Conservation (phyloP, 2,113 vertebrate genomes). For the Pangasianodon gigas region DNA sequence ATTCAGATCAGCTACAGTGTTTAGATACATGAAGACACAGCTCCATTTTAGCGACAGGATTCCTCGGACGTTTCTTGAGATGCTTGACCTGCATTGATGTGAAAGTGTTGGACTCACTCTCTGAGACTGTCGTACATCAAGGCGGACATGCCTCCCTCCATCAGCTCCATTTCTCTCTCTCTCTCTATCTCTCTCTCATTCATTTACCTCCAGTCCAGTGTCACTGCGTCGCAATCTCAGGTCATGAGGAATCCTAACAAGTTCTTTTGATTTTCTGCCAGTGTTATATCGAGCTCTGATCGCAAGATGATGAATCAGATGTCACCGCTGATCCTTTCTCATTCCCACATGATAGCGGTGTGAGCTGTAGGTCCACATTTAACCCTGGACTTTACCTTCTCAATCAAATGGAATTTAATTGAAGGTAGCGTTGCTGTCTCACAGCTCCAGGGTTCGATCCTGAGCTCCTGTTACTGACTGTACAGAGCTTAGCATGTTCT, state of each 20-base stretch:
- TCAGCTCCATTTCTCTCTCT: background rate
- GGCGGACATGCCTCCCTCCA: background rate
- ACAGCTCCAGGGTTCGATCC: background rate
- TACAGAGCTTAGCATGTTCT: background rate
- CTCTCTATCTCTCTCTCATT: conserved; percentile 9
- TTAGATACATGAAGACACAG: background rate
- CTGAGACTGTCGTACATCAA: conserved; percentile 40
- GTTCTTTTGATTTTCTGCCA: conserved; percentile 53
- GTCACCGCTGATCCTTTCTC: background rate
- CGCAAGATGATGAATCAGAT: conserved; percentile 32
- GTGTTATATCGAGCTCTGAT: background rate
- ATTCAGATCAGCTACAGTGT: background rate
- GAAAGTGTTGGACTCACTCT: conserved; percentile 4
- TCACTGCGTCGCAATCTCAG: conserved; percentile 19
- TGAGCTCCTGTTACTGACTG: background rate
- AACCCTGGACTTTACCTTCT: background rate
- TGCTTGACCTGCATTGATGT: conserved; percentile 21
- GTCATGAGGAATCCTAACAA: conserved; percentile 38
- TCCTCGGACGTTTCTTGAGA: conserved; percentile 6
- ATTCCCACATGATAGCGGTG: background rate
- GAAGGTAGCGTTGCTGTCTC: background rate
- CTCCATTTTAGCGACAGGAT: background rate
- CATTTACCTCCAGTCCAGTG: conserved; percentile 2
- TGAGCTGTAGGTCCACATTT: background rate
- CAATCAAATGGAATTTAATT: background rate